Evolutionary conservation across 2,888 invertebrate genomes (phyloP), one percentile per base, ranked within the genome.

Genomic region (Hirtodrosophila duncani): DNA sequence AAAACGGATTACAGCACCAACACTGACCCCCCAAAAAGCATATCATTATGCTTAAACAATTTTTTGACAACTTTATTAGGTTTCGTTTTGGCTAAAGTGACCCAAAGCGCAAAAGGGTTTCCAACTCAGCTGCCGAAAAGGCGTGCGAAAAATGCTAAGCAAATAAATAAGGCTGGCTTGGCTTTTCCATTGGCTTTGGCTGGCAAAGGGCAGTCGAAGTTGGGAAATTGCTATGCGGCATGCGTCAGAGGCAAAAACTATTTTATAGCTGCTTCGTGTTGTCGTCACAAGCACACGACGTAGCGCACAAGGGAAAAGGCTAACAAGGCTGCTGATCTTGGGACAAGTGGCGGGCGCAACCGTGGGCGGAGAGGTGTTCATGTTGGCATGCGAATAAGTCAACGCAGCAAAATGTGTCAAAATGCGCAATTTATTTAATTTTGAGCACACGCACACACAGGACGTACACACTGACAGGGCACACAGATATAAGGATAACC

Each of bases 391-490:
- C 67, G 60, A 81, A 77, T 74, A 82, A 81, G 82, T 78, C 78
- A 78, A 82, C 82, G 78, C 74, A 63, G 71, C 82, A 74, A 70
- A 84, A 82, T 83, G 81, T 82, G 83, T 83, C 83, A 83, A 78
- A 84, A 84, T 68, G 83, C 67, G 72, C 83, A 80, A 82, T 82
- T 82, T 83, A 84, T 82, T 81, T 84, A 84, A 82, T 82, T 82
- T 81, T 81, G 72, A 66, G 57, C 65, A 70, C 61, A 61, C 52
- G 10, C 20, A 41, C 21, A 36, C 13, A 10, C 29, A 26, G 5
- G 10, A 41, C 20, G 39, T 14, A 29, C 23, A 33, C 9, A 9
- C 8, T 20, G 10, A 2, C 13, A 6, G n/a, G n/a, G n/a, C 24
- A 23, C 33, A 33, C 11, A 33, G 4, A 13, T 36, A 21, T n/a